Evolutionary conservation across 2,797 vertebrate genomes (phyloP), one percentile per base, ranked within the genome.

Genomic region (Cuculus canorus): DNA sequence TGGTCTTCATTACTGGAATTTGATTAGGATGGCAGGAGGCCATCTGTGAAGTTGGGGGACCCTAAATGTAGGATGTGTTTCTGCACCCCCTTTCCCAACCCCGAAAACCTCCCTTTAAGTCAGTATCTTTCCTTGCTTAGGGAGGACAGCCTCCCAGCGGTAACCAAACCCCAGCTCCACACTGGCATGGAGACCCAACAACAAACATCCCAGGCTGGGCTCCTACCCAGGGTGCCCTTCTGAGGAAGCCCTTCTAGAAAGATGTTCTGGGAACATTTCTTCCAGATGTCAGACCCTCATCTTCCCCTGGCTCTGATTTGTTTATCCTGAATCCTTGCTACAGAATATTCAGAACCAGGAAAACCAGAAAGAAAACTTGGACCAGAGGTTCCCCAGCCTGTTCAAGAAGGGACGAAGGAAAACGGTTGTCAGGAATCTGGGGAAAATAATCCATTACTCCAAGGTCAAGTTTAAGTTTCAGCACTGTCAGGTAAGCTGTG

Each of bases 401-500:
- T 98, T 98, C 96, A 98, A 96, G 86, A 98, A 97, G 50, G 99
- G 99, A n/a, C 98, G 98, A 97, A 98, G 98, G 94, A 99, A 98
- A 95, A 98, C 98, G 2, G 98, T 99, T 0, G 99, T 99, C 82
- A 98, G 99, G 96, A 99, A 99, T 71, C 98, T 99, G 33, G 99
- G 98, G 54, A 98, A 99, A 54, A 98, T 99, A 70, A 98, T 99
- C 95, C 98, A 99, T 97, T 99, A 99, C 90, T 99, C 99, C 97
- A 99, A 99, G 98, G 99, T 99, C 64, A 99, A 98, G 90, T 99
- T 99, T 66, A 98, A 98, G 24, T 99, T 99, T 96, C 97, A 98
- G 83, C 98, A 99, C 96, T 99, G 98, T 98, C 98, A 99, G 99
- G 99, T 99, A 82, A 92, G 50, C 96, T 93, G 7, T 1, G 24